Conservation (phyloP, 2,113 vertebrate genomes). For the Coregonus clupeaformis region DNA sequence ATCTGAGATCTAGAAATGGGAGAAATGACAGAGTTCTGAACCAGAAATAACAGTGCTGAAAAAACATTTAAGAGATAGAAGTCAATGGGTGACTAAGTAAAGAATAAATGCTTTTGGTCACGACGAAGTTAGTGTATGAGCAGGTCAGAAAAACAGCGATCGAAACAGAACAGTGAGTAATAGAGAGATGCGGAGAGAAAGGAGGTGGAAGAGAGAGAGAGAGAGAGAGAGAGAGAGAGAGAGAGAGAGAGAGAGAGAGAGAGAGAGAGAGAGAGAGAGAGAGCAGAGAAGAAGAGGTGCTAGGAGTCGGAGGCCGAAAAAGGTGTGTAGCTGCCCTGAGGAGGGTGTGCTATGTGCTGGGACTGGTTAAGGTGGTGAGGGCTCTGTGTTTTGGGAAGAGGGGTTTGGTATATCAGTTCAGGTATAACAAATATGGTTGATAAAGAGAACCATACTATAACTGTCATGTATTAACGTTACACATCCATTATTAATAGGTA, state of each 20-base stretch:
- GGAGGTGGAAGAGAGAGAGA: not conserved
- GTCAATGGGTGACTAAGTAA: not conserved
- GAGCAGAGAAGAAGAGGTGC: conserved; percentile 10
- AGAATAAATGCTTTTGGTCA: not conserved
- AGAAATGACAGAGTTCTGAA: not conserved
- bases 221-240: conserved; percentile 32
- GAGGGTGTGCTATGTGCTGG: not conserved
- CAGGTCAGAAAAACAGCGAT: not conserved
- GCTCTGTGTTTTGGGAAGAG: not conserved
- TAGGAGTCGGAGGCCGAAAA: not conserved
- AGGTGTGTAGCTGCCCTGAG: not conserved
- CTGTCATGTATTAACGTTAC: not conserved
- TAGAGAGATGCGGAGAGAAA: not conserved
- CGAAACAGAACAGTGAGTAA: not conserved
- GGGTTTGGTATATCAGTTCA: not conserved
- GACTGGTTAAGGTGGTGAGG: not conserved
- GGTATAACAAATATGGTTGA: not conserved
- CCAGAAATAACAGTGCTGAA: not conserved
- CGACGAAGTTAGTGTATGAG: not conserved
- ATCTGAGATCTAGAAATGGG: not conserved
- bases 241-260: conserved; percentile 20
- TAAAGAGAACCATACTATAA: not conserved
- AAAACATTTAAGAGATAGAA: not conserved
- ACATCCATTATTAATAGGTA: not conserved
- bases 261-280: conserved; percentile 9